Conservation (phyloP, 2,113 vertebrate genomes). For the Dendropsophus ebraccatus region DNA sequence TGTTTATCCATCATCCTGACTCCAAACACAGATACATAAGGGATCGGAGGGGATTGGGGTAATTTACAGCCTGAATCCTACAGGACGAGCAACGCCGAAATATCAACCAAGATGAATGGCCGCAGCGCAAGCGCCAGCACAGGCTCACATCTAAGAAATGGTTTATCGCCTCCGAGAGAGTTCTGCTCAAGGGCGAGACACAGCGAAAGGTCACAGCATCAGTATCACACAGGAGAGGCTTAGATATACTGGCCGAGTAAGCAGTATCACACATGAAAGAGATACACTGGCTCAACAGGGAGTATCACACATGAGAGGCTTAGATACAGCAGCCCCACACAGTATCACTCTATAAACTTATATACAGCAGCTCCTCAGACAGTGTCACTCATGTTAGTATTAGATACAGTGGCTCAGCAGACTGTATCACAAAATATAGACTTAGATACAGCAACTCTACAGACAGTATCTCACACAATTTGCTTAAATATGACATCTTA, state of each 20-base stretch:
- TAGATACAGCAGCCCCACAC: not conserved
- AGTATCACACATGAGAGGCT: not conserved
- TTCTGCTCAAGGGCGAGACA: not conserved
- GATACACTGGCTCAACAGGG: not conserved
- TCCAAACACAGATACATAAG: not conserved
- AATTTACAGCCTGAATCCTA: not conserved
- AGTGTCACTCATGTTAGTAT: too few species aligned
- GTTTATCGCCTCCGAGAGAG: too few species aligned
- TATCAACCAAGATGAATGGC: not conserved
- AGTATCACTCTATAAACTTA: too few species aligned
- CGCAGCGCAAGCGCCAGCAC: not conserved
- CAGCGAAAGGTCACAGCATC: too few species aligned
- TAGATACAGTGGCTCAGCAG: too few species aligned
- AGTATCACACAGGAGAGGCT: too few species aligned
- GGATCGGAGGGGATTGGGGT: not conserved
- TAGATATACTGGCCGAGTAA: too few species aligned
- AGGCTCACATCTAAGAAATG: too few species aligned
- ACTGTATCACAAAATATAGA: too few species aligned
- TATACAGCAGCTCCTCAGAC: too few species aligned
- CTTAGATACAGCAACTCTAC: too few species aligned
- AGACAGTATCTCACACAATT: not conserved
- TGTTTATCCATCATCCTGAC: not conserved
- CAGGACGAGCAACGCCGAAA: not conserved
- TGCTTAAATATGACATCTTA: too few species aligned
- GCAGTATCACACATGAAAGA: not conserved